Conservation (phyloP, 2,888 invertebrate species). For the Meandrusa payeni region DNA sequence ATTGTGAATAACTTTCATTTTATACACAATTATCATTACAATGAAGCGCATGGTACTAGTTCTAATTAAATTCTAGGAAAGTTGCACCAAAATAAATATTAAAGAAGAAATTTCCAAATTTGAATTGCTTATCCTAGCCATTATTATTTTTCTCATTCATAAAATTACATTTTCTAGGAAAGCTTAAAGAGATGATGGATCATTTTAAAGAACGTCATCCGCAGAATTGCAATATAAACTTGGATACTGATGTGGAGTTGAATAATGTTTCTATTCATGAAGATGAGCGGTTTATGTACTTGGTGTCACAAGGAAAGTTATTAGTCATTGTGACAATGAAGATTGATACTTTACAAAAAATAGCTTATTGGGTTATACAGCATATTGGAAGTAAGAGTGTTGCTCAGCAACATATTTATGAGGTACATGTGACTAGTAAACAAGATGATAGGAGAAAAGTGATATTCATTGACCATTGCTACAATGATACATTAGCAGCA, state of each 20-base stretch:
- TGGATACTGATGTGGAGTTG: conserved; percentile 52
- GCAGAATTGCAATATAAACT: conserved; percentile 43
- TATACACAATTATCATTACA: too few species aligned
- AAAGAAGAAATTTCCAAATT: too few species aligned
- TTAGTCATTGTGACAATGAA: conserved; percentile 62
- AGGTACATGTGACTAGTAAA: conserved; percentile 58
- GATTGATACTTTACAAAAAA: conserved; percentile 57
- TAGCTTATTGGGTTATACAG: conserved; percentile 64
- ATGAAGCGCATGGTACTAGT: too few species aligned
- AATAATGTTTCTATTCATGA: conserved; percentile 40
- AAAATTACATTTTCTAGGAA: conserved; percentile 41
- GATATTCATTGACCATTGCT: conserved; percentile 60
- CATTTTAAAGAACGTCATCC: conserved; percentile 65
- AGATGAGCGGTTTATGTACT: conserved; percentile 30
- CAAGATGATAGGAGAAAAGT: conserved; percentile 53
- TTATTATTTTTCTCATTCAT: too few species aligned
- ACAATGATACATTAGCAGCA: conserved; percentile 55
- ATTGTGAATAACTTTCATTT: too few species aligned
- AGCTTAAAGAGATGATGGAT: conserved; percentile 54
- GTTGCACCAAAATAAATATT: too few species aligned
- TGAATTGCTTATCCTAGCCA: too few species aligned
- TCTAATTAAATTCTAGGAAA: too few species aligned
- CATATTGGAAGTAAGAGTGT: conserved; percentile 57
- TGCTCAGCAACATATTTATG: conserved; percentile 60
- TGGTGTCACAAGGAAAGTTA: conserved; percentile 51